Evolutionary conservation across 2,113 vertebrate species (phyloP).

Genomic region (Ptychochromis oligacanthus): DNA sequence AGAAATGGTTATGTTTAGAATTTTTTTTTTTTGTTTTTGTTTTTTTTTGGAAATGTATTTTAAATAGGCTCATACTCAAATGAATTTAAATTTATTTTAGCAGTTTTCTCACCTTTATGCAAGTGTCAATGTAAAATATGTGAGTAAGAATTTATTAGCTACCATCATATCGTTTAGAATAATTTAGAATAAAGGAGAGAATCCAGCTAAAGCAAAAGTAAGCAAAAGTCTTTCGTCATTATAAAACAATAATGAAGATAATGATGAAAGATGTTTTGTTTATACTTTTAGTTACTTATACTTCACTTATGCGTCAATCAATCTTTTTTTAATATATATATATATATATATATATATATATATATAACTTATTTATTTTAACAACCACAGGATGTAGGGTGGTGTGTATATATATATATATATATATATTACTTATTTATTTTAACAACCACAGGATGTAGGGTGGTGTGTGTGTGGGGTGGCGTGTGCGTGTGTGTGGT

Average conservation of each 20-base stretch:
- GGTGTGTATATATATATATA: conserved; percentile 10
- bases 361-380: conserved; percentile 30
- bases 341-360: too few species aligned
- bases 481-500: conserved; percentile 4
- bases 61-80: background rate
- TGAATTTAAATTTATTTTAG: background rate
- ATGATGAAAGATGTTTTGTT: conserved; percentile 49
- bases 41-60: too few species aligned
- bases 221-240: conserved; percentile 22
- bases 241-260: conserved; percentile 35
- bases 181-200: background rate
- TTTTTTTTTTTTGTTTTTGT: too few species aligned
- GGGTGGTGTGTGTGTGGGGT: conserved; percentile 18
- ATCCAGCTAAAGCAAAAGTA: background rate
- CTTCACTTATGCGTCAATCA: too few species aligned
- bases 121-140: background rate
- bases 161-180: background rate
- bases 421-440: too few species aligned
- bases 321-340: conserved; percentile 7
- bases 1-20: background rate
- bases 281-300: conserved; percentile 22
- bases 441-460: too few species aligned
- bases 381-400: conserved; percentile 56
- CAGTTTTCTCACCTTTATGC: background rate
- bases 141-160: background rate